phyloP scores from a whole-genome alignment of 1,140 invertebrate species.

The Drosophila truncata region DNA sequence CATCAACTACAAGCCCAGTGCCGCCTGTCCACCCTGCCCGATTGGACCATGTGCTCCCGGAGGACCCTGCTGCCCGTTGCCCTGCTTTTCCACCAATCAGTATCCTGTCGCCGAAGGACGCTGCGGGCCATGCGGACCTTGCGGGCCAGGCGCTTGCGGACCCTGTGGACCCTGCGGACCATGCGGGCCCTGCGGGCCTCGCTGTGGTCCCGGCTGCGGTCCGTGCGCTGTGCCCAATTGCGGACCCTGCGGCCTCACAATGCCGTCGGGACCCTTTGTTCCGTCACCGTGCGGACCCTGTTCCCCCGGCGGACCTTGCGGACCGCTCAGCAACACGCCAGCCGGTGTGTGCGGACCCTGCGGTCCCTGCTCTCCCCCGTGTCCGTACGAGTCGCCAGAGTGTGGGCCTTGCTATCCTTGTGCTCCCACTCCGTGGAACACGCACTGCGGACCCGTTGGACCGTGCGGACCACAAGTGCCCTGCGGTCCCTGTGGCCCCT shows the following conservation, averaged over 20 bases:
- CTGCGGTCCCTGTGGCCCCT: constrained; percentile 72
- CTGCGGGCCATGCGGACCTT: constrained; percentile 69
- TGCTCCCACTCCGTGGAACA: constrained; percentile 77
- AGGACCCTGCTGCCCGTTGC: constrained; percentile 66
- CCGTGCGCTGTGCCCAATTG: constrained; percentile 68
- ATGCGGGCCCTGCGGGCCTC: constrained; percentile 57
- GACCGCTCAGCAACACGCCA: constrained; percentile 53
- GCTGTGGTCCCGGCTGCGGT: constrained; percentile 61
- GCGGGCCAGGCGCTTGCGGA: constrained; percentile 58
- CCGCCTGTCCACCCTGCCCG: constrained; percentile 77
- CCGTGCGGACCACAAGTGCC: constrained; percentile 75
- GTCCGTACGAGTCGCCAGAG: constrained; percentile 75
- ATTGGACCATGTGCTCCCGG: constrained; percentile 70
- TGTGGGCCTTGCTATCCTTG: constrained; percentile 78
- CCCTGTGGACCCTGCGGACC: constrained; percentile 58
- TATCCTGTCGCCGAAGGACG: constrained; percentile 74
- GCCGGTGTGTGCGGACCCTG: constrained; percentile 60
- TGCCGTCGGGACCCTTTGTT: constrained; percentile 72
- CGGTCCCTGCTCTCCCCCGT: constrained; percentile 72
- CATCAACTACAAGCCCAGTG: constrained; percentile 77
- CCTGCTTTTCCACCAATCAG: constrained; percentile 74
- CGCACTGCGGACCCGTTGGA: constrained; percentile 74
- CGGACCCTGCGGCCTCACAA: constrained; percentile 71
- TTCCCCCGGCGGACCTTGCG: constrained; percentile 36
- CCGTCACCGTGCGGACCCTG: constrained; percentile 68